A percentile compares a stretch with the other conserved stretches of the same genome.
Conservation (phyloP, 2,888 invertebrate species). For the Hypselothyrea guttata region DNA sequence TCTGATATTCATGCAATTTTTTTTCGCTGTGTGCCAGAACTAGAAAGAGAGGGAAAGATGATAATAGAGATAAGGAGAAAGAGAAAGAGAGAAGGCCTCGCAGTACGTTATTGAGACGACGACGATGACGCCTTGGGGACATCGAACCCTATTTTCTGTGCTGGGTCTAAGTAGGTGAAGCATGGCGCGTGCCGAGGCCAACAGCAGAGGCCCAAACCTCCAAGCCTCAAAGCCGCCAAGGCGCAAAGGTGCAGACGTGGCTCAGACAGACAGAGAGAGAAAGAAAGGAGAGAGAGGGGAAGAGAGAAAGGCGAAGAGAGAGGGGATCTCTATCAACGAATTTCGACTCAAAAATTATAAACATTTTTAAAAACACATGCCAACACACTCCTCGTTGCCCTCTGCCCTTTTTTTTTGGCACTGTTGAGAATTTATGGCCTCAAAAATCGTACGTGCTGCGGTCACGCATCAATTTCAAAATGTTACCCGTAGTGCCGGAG, state of each 20-base stretch:
- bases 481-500: background rate
- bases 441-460: conserved; percentile 65
- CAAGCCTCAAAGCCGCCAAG: conserved; percentile 47
- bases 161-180: background rate
- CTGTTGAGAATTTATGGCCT: conserved; percentile 66
- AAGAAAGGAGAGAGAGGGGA: background rate
- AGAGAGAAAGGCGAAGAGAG: background rate
- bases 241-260: conserved; percentile 73
- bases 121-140: conserved; percentile 65
- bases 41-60: no score
- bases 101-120: conserved; percentile 61
- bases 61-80: no score
- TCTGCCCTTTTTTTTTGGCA: conserved; percentile 50
- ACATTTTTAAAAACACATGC: conserved; percentile 68
- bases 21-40: no score
- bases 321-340: background rate
- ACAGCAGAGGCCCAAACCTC: conserved; percentile 25
- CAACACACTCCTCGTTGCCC: no score
- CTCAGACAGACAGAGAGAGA: conserved; percentile 29
- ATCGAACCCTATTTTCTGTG: conserved; percentile 50
- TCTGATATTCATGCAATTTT: no score
- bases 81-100: conserved; percentile 31
- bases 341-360: conserved; percentile 65
- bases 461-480: conserved; percentile 68
- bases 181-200: conserved; percentile 57